Conservation (phyloP, 1,140 invertebrate genomes). For the Drosophila neocordata region DNA sequence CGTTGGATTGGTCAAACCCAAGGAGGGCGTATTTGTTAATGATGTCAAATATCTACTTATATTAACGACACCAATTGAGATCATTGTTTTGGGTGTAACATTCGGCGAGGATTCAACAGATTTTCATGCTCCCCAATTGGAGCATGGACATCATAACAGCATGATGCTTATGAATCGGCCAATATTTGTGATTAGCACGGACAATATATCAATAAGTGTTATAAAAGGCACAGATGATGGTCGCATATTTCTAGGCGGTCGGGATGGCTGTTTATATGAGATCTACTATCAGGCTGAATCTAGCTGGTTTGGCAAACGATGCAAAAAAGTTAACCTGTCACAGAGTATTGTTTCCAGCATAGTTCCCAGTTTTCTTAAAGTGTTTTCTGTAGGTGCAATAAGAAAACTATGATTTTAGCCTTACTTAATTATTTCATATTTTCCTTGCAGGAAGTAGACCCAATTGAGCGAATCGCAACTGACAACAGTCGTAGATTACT, state of each 20-base stretch:
- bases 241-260: conserved; percentile 96
- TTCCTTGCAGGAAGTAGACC: conserved; percentile 89
- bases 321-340: conserved; percentile 97
- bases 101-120: conserved; percentile 51
- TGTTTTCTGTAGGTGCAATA: conserved; percentile 79
- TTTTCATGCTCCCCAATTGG: not conserved
- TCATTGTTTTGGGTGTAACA: conserved; percentile 89
- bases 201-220: conserved; percentile 93
- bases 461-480: conserved; percentile 94
- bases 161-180: conserved; percentile 97
- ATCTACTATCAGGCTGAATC: conserved; percentile 95
- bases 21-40: conserved; percentile 92
- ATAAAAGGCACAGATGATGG: conserved; percentile 92
- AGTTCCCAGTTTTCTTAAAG: conserved; percentile 94
- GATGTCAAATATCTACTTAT: conserved; percentile 97
- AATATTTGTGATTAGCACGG: conserved; percentile 95
- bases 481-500: conserved; percentile 96
- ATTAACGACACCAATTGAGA: conserved; percentile 95
- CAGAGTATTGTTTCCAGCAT: conserved; percentile 93
- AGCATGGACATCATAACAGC: conserved; percentile 85
- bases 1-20: conserved; percentile 93
- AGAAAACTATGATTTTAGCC: not conserved
- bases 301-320: conserved; percentile 97
- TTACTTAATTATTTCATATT: conserved; percentile 83
- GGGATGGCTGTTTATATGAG: conserved; percentile 98